A percentile compares a stretch with the other conserved stretches of the same genome.
These are phyloP conservation scores for Sebastes iracundus DNA, from an alignment of 2,797 vertebrate genomes.

Conservation along the genomic window DNA sequence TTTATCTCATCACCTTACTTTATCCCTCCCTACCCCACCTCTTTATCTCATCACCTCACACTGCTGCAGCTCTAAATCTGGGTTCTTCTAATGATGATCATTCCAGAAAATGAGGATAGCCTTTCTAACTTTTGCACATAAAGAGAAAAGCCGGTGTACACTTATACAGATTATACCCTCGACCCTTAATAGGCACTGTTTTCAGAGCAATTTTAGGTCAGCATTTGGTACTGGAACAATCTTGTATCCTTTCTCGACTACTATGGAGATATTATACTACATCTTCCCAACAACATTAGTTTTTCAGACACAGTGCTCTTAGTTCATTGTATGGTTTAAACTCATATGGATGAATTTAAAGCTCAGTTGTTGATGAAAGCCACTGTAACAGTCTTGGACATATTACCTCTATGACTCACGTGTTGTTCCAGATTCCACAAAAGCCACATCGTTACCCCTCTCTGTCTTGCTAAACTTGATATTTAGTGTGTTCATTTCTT, in stretches of 20 bases:
- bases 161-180: neutral
- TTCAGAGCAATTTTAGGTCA: neutral
- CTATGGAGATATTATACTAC: neutral
- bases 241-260: neutral
- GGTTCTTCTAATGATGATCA: neutral
- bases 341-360: constrained; percentile 7
- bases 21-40: neutral
- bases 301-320: constrained; percentile 20
- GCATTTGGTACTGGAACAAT: neutral
- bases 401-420: constrained; percentile 32
- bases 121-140: constrained; percentile 43
- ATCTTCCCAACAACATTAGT: neutral
- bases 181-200: neutral
- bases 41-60: neutral
- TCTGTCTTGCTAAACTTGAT: constrained; percentile 58
- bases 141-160: neutral
- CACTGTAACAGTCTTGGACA: constrained; percentile 35
- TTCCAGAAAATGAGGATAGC: neutral
- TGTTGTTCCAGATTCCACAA: constrained; percentile 41
- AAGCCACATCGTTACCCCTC: constrained; percentile 33
- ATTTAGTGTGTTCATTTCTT: constrained; percentile 61
- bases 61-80: neutral
- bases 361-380: constrained; percentile 21
- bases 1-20: too few species aligned
- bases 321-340: constrained; percentile 12